These are phyloP conservation scores for Thinocorus orbignyianus DNA, from an alignment of 2,113 vertebrate genomes.

Conservation along the genomic window DNA sequence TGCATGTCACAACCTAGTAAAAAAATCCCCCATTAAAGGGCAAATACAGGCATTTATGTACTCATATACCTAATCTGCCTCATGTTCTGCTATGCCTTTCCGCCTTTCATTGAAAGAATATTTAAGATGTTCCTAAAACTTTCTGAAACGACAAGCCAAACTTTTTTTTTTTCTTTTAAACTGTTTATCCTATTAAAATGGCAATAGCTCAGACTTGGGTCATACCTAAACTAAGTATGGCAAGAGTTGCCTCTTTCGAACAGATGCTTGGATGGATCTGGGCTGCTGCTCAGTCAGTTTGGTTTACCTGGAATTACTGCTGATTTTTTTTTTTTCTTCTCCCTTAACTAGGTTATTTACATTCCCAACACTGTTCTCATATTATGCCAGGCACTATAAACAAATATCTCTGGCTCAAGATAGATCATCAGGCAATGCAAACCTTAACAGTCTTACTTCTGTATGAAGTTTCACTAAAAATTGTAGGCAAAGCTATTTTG, in stretches of 20 bases:
- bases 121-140: not conserved
- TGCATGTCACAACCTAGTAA: not conserved
- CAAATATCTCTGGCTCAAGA: not conserved
- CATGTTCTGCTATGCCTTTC: not conserved
- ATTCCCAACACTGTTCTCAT: not conserved
- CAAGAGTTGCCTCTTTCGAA: not conserved
- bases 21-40: not conserved
- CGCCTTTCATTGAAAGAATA: not conserved
- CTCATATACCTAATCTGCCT: not conserved
- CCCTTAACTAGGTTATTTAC: not conserved
- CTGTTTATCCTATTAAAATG: not conserved
- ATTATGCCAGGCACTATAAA: not conserved
- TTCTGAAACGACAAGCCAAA: not conserved
- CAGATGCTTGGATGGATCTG: not conserved
- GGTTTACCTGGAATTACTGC: not conserved
- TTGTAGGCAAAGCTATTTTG: not conserved
- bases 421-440: not conserved
- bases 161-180: not conserved
- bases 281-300: not conserved
- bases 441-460: not conserved
- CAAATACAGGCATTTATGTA: not conserved
- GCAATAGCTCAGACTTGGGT: not conserved
- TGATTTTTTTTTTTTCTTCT: no score
- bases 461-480: not conserved
- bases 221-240: not conserved